Percentiles rank a stretch among this genome's conserved stretches.
phyloP scores from a whole-genome alignment of 2,797 vertebrate genomes.

The Danio aesculapii region DNA sequence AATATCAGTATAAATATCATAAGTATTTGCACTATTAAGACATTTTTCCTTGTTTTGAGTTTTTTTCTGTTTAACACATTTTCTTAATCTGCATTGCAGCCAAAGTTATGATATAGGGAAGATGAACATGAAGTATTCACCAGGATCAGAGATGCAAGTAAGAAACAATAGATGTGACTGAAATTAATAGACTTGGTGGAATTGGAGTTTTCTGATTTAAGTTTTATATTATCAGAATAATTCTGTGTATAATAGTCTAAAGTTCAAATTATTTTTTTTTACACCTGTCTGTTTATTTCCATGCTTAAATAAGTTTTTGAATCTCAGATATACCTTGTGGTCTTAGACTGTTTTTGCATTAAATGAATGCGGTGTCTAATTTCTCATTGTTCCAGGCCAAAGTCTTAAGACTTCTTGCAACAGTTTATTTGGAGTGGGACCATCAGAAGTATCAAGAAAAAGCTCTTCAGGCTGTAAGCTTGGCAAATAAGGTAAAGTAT shows the following conservation, averaged over 20 bases:
- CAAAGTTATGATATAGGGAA: conserved; percentile 93
- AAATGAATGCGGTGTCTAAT: conserved; percentile 30
- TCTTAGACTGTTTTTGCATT: background rate
- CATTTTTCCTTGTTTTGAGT: background rate
- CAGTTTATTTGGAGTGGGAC: conserved; percentile 88
- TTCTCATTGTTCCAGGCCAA: conserved; percentile 80
- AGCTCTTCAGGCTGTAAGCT: conserved; percentile 80
- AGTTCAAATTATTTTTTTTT: background rate
- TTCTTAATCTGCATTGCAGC: conserved; percentile 68
- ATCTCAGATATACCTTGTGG: background rate
- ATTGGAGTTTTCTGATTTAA: background rate
- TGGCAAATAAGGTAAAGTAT: conserved; percentile 88
- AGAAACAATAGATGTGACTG: conserved; percentile 30
- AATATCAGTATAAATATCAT: background rate
- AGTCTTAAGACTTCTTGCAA: conserved; percentile 86
- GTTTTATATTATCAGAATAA: background rate
- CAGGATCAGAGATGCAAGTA: conserved; percentile 84
- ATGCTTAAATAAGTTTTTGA: background rate
- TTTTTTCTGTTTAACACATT: background rate
- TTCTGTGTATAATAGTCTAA: background rate
- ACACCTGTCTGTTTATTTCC: background rate
- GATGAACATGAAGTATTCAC: conserved; percentile 77
- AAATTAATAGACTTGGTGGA: background rate
- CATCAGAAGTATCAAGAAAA: conserved; percentile 81
- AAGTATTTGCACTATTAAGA: background rate